These are phyloP conservation scores for Eupithecia centaureata DNA, from an alignment of 2,888 invertebrate species.

Conservation along the genomic window DNA sequence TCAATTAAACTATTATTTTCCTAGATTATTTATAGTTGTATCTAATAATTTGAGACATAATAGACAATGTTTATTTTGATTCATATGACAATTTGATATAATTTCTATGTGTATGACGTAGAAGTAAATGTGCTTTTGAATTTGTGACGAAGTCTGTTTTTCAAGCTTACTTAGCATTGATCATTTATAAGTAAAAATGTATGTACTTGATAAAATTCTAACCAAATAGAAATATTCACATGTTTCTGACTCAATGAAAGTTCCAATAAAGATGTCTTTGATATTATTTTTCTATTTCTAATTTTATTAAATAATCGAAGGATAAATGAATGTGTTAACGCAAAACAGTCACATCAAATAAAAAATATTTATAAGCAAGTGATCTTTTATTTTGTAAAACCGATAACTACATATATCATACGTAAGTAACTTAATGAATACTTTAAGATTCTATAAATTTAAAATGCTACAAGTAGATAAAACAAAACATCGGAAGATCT, in stretches of 20 bases:
- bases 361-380: conserved; percentile 80
- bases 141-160: conserved; percentile 50
- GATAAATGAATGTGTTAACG: conserved; percentile 79
- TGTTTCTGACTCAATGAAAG: conserved; percentile 67
- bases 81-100: conserved; percentile 63
- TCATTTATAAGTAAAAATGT: conserved; percentile 38
- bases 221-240: conserved; percentile 28
- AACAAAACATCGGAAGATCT: not conserved
- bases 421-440: conserved; percentile 6
- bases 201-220: conserved; percentile 36
- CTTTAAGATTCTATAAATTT: conserved; percentile 36
- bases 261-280: conserved; percentile 80
- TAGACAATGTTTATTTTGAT: conserved; percentile 65
- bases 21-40: conserved; percentile 64
- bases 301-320: conserved; percentile 80
- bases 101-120: conserved; percentile 49
- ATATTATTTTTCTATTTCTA: conserved; percentile 84
- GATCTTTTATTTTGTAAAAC: conserved; percentile 63
- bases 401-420: not conserved
- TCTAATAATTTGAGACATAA: conserved; percentile 76
- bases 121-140: conserved; percentile 61
- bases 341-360: conserved; percentile 80
- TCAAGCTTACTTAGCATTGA: conserved; percentile 45
- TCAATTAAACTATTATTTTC: conserved; percentile 66
- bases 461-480: conserved; percentile 13